Percentiles rank a stretch among this genome's conserved stretches.
These are phyloP conservation scores for Thalassophryne amazonica DNA, from an alignment of 2,797 vertebrate genomes.

Conservation along the genomic window DNA sequence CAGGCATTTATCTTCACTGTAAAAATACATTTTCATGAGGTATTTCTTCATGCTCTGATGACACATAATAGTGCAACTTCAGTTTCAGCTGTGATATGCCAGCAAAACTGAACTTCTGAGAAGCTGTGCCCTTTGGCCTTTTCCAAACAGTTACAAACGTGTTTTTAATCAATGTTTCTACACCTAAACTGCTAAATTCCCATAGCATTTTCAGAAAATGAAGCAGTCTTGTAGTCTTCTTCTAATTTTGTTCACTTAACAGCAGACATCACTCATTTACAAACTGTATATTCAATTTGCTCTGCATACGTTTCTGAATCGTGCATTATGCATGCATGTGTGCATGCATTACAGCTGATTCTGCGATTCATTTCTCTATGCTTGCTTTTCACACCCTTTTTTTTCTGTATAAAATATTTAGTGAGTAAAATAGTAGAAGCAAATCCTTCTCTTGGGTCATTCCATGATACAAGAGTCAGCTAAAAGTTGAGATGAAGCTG, in stretches of 20 bases:
- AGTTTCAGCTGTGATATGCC: too few species aligned
- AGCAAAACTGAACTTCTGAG: too few species aligned
- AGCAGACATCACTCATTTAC: constrained; percentile 5
- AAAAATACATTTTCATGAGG: too few species aligned
- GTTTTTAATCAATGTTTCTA: neutral
- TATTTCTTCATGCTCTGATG: neutral
- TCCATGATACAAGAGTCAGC: too few species aligned
- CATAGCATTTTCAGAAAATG: neutral
- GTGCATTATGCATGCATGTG: neutral
- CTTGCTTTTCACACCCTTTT: constrained; percentile 3
- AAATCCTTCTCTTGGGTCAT: constrained; percentile 24
- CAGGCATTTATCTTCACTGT: neutral
- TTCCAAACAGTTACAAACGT: neutral
- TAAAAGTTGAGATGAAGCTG: too few species aligned
- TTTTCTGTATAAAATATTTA: constrained; percentile 7
- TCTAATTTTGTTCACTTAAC: constrained; percentile 1
- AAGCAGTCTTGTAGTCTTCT: neutral
- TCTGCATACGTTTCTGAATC: constrained; percentile 21
- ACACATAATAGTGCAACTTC: neutral
- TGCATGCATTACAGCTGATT: neutral
- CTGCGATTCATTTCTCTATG: constrained; percentile 7
- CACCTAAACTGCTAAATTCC: neutral
- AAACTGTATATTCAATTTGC: constrained; percentile 21
- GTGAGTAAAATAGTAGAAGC: constrained; percentile 5
- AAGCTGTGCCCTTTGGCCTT: neutral